A percentile compares a stretch with the other conserved stretches of the same genome.
phyloP scores from a whole-genome alignment of 2,888 invertebrate genomes.

The Disparrhopalites patrizii region DNA sequence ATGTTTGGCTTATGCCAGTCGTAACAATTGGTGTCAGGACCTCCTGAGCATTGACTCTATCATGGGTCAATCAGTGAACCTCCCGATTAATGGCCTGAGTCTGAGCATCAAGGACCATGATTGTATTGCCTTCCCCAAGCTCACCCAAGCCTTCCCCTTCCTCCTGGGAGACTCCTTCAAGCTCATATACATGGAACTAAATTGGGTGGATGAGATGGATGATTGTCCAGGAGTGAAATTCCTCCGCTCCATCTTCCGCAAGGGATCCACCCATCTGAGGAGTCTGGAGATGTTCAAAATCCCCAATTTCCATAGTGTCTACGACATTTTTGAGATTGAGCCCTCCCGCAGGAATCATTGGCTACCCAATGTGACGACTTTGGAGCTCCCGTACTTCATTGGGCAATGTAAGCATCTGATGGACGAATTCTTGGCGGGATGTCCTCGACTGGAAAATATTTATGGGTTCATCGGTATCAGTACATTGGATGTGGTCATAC shows the following conservation, averaged over 20 bases:
- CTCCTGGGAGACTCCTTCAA: background rate
- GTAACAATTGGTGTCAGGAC: constrained; percentile 1
- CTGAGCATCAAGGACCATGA: constrained; percentile 8
- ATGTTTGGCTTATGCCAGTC: background rate
- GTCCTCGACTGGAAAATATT: background rate
- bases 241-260: background rate
- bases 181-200: background rate
- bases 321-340: background rate
- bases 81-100: background rate
- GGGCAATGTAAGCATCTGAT: background rate
- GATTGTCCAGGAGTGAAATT: background rate
- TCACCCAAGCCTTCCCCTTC: background rate
- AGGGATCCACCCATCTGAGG: background rate
- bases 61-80: background rate
- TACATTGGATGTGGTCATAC: background rate
- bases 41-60: background rate
- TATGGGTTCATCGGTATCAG: background rate
- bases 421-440: background rate
- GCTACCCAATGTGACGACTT: background rate
- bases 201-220: background rate
- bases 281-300: background rate
- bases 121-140: background rate
- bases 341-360: background rate
- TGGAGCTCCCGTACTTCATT: background rate
- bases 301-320: too few relatives aligned